Conservation (phyloP, 2,797 vertebrate species). For the Melanotaenia trifasciata region DNA sequence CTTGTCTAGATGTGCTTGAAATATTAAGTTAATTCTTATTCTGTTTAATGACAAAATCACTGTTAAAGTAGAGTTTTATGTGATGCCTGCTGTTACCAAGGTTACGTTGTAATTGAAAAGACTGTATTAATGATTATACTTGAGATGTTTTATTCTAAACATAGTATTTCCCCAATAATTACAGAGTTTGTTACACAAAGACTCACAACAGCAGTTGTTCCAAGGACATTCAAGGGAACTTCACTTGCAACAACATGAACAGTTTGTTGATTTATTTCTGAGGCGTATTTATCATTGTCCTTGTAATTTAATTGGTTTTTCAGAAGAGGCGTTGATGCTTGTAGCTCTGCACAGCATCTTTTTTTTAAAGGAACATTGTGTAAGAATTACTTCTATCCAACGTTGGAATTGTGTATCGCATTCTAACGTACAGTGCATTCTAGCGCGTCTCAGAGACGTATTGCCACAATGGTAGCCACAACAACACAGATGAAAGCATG, state of each 20-base stretch:
- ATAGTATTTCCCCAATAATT: not conserved
- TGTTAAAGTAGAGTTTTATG: not conserved
- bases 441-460: too few relatives aligned
- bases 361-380: too few relatives aligned
- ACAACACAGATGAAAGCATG: too few relatives aligned
- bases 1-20: not conserved
- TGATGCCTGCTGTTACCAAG: constrained; percentile 1
- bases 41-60: not conserved
- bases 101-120: not conserved
- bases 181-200: not conserved
- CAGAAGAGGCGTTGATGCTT: not conserved
- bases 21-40: not conserved
- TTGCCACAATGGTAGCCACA: too few relatives aligned
- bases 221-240: constrained; percentile 2
- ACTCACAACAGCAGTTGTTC: not conserved
- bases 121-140: not conserved
- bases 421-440: too few relatives aligned
- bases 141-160: not conserved
- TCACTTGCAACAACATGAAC: constrained; percentile 9
- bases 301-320: not conserved
- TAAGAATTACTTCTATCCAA: too few relatives aligned
- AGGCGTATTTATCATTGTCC: not conserved
- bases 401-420: too few relatives aligned
- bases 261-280: not conserved
- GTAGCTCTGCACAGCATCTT: not conserved